Base-by-base conservation (phyloP, 2,888 invertebrate species). In the Sinohyriopsis cumingii region DNA sequence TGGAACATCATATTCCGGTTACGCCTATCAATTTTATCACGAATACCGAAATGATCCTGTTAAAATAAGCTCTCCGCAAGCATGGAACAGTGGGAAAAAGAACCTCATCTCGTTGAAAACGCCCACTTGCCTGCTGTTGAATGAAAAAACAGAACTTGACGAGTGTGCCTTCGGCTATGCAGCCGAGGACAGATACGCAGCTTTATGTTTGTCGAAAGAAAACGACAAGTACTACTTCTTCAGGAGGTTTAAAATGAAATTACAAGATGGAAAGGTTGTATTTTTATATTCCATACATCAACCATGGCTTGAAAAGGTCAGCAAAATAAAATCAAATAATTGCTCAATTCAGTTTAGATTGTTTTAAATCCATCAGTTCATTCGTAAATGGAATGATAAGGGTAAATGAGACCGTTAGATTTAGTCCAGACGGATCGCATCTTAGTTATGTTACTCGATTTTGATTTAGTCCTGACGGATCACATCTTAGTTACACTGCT, bases 191-290 rank as follows among this genome's bases (percentile, higher is more conserved):
- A 53, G 20, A 19, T 72, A 67, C 54, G 54, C 63, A 6, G 56
- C 65, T 57, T n/a, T 72, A 1, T 28, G 22, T 19, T 55, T 68
- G 24, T 66, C 68, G 22, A 60, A 33, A 20, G 57, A 62, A 4
- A 60, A 64, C 20, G 25, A 57, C 4, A 62, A 72, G 6, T 65
- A 53, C 53, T 65, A 68, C 19, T 72, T 59, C 19, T 72, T 72
- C 55, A 56, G 65, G 19, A 57, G 72, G 62, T 72, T 72, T 57
- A 72, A 72, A 54, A 72, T 72, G 72, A 72, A 65, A 22, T 56
- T 72, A 6, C 62, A 72, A 45, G 59, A 67, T 53, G 67, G 67
- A 61, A 55, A 6, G 64, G 69, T 69, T 60, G 20, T 55, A 55
- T 57, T 63, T 20, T 20, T 53, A 54, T 25, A 20, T n/a, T 45